Evolutionary conservation across 2,888 invertebrate species (phyloP).

Genomic region (Anthoptus insignis): DNA sequence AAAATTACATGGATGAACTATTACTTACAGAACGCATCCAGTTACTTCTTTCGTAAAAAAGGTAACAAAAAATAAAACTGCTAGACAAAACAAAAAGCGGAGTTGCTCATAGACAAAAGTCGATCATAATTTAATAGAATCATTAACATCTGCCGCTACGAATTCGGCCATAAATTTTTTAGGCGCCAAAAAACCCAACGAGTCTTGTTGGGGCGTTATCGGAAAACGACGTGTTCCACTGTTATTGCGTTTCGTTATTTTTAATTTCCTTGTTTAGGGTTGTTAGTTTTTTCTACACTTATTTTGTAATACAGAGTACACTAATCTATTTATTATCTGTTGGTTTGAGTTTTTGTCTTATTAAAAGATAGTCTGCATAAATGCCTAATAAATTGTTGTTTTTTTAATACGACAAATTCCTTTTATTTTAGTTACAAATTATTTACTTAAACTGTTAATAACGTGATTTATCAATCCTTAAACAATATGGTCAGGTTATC

Average conservation of each 20-base stretch:
- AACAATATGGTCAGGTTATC: too few relatives aligned
- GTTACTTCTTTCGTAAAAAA: constrained; percentile 55
- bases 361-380: neutral
- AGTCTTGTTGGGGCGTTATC: constrained; percentile 66
- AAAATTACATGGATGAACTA: constrained; percentile 62
- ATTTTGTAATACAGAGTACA: constrained; percentile 7
- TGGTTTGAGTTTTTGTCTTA: neutral
- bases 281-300: constrained; percentile 25
- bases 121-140: constrained; percentile 84
- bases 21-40: constrained; percentile 55
- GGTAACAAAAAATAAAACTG: constrained; percentile 58
- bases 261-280: constrained; percentile 49
- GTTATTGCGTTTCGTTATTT: constrained; percentile 70
- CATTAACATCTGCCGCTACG: constrained; percentile 85
- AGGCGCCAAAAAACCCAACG: constrained; percentile 60
- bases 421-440: neutral
- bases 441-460: too few relatives aligned
- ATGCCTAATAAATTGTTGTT: neutral
- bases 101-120: constrained; percentile 64
- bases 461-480: too few relatives aligned
- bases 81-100: constrained; percentile 58
- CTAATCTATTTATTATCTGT: neutral
- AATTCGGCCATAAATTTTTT: constrained; percentile 79
- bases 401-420: neutral
- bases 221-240: constrained; percentile 74